These are phyloP conservation scores for Eremophila alpestris DNA, from an alignment of 2,797 vertebrate genomes.

Conservation along the genomic window DNA sequence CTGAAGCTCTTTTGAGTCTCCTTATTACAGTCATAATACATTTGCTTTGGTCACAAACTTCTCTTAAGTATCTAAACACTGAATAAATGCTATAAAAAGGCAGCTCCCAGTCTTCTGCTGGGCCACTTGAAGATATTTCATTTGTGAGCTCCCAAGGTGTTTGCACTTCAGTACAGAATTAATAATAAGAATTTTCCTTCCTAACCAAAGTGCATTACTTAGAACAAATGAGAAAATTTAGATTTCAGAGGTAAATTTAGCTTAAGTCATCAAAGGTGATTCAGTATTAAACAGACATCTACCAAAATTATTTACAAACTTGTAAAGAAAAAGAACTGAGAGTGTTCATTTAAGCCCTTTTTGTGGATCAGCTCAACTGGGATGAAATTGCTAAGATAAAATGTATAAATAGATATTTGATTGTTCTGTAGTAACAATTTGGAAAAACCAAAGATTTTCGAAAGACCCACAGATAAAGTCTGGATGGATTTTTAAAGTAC, in stretches of 20 bases:
- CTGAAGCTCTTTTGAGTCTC: not conserved
- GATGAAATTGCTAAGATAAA: not conserved
- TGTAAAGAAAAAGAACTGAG: not conserved
- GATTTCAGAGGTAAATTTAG: not conserved
- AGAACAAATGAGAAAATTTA: not conserved
- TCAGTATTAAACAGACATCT: not conserved
- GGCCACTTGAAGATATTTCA: not conserved
- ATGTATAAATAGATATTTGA: not conserved
- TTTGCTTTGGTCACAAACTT: not conserved
- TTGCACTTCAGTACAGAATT: not conserved
- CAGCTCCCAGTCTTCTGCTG: not conserved
- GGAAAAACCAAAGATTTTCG: not conserved
- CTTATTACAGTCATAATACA: not conserved
- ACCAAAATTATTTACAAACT: not conserved
- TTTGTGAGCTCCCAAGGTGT: not conserved
- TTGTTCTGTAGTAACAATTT: not conserved
- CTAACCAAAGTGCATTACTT: not conserved
- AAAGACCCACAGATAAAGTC: not conserved
- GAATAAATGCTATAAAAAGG: not conserved
- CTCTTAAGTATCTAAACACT: not conserved
- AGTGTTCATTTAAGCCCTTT: not conserved
- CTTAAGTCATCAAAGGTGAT: not conserved
- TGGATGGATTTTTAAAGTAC: not conserved
- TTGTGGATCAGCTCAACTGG: not conserved
- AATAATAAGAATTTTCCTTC: not conserved